Base-by-base conservation (phyloP, 2,888 invertebrate genomes). In the Metacarcinus magister region DNA sequence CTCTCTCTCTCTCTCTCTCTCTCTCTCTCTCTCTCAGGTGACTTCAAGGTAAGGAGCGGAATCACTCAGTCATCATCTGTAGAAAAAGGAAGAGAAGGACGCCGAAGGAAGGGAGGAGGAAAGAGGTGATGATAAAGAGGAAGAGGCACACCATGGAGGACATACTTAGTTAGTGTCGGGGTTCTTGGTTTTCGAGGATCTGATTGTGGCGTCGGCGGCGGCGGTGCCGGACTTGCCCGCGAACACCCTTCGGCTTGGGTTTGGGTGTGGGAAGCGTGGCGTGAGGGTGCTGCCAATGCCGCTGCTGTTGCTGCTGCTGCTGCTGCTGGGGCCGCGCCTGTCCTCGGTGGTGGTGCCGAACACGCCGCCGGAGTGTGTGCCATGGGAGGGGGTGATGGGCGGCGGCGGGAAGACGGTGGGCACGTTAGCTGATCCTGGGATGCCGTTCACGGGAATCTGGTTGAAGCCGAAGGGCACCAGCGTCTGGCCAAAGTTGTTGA, bases 1-100 rank as follows among this genome's bases (percentile, higher is more conserved):
- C 67, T 67, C n/a, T 67, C 67, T 67, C 67, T 67, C 67, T 67
- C 67, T 67, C 67, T 67, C 67, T 67, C 67, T 67, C 67, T 67
- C 67, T 16, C 60, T 60, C 60, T 60, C 60, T 60, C 60, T 60
- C 60, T 60, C 60, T 60, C 60, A 60, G 67, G 67, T 67, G 67
- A 67, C 67, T 23, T 67, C n/a, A 19, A 23, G n/a, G n/a, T 67
- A 67, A 67, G 23, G 23, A n/a, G 67, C 5, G n/a, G 23, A 23
- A 67, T 67, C 19, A 67, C 67, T 67, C n/a, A 23, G n/a, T 3
- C 67, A 67, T 67, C 10, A 67, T 23, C n/a, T 16, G n/a, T 67
- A 67, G 67, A 67, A 67, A 16, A 67, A 23, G 67, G 67, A 67
- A 23, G 23, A 67, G 5, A 16, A 16, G 2, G 1, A 67, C 23